Conservation (phyloP, 2,113 vertebrate species). For the Vulpes ferrilata region DNA sequence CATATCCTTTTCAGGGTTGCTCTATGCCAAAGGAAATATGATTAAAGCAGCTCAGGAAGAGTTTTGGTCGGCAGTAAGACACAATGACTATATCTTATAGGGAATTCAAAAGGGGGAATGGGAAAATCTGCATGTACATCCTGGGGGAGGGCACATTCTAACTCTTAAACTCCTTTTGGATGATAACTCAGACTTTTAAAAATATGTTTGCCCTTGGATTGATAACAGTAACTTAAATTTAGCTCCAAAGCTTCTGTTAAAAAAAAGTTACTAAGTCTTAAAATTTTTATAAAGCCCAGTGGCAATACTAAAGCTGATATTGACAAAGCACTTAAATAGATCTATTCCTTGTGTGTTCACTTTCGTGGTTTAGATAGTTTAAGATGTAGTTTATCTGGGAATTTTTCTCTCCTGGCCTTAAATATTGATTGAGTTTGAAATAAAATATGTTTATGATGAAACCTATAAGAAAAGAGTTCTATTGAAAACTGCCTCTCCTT, state of each 20-base stretch:
- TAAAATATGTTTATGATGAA: constrained; percentile 63
- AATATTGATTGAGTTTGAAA: constrained; percentile 44
- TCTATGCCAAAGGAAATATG: constrained; percentile 82
- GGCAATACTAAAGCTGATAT: constrained; percentile 37
- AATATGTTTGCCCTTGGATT: not conserved
- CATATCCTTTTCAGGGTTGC: constrained; percentile 76
- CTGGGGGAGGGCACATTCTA: not conserved
- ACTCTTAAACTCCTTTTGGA: not conserved
- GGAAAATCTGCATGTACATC: not conserved
- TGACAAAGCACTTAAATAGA: constrained; percentile 72
- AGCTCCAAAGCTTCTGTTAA: constrained; percentile 26
- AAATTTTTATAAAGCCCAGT: constrained; percentile 70
- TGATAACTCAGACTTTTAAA: constrained; percentile 24
- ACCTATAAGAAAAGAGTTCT: not conserved
- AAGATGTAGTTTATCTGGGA: constrained; percentile 38
- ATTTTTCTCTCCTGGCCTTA: constrained; percentile 33
- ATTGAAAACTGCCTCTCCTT: not conserved
- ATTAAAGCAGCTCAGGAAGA: constrained; percentile 74
- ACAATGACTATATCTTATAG: constrained; percentile 32
- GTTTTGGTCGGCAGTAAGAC: constrained; percentile 66
- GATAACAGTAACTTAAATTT: constrained; percentile 69
- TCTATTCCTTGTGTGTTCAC: constrained; percentile 30
- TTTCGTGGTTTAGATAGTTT: constrained; percentile 55
- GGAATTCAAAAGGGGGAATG: constrained; percentile 49
- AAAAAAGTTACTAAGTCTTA: constrained; percentile 31